Evolutionary conservation across 2,888 invertebrate genomes (phyloP), one percentile per base, ranked within the genome.

Genomic region (Drosophila silvestris): DNA sequence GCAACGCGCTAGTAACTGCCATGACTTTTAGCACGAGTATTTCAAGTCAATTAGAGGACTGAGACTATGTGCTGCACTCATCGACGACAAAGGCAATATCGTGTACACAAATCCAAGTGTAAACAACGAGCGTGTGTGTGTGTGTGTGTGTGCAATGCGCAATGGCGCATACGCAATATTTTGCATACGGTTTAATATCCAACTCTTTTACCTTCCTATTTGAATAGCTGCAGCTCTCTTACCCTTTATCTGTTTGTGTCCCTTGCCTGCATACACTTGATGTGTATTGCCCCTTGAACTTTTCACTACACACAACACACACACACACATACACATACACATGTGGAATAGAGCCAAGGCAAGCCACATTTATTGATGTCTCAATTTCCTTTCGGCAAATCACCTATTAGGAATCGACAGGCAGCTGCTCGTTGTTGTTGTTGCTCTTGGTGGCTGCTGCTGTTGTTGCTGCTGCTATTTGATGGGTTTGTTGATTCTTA

Each of bases 281-380:
- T 47, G 50, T 67, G 62, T 63, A 74, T 62, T 68, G 67, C 68
- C 68, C 47, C 61, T 62, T 60, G 74, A 73, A 74, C 44, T 66
- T 66, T 63, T 54, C 60, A 66, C n/a, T 54, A 41, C 65, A 62
- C 47, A 70, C 41, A 59, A 60, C 47, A 60, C 52, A 51, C 65
- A 66, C 56, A 52, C 30, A 51, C 12, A 56, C 50, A 37, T 44
- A 52, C 41, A 56, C 3, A 28, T 30, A 32, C 33, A 59, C 19
- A 47, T 44, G 50, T 30, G 30, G 70, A 70, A 77, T 68, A 39
- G 63, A 74, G 58, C 57, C 66, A 72, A 60, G 66, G 72, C 75
- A 85, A 85, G 89, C 81, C 91, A 82, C 87, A 89, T 87, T 89
- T 90, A 91, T 90, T 90, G 91, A 91, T 91, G 91, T 84, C 89